A percentile compares a stretch with the other conserved stretches of the same genome.
Conservation (phyloP, 2,113 vertebrate species). For the Scopus umbretta region DNA sequence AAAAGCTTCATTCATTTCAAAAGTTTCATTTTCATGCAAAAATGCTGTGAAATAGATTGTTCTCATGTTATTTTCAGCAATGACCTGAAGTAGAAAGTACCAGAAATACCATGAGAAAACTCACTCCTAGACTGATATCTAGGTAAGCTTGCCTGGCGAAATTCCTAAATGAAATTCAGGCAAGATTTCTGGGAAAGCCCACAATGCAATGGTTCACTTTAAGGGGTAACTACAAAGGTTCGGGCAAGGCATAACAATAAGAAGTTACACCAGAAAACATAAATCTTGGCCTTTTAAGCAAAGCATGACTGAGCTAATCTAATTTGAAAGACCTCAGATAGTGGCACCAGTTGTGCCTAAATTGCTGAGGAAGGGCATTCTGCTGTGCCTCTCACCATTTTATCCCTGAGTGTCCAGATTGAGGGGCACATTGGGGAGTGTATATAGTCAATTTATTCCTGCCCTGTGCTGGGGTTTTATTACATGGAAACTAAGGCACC, state of each 20-base stretch:
- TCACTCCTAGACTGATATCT: neutral
- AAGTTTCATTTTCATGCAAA: neutral
- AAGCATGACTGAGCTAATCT: neutral
- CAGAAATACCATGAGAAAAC: neutral
- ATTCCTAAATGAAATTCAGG: neutral
- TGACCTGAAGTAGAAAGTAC: neutral
- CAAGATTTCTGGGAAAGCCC: neutral
- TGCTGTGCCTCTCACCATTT: neutral
- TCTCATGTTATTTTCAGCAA: neutral
- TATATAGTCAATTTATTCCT: neutral
- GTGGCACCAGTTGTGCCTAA: fast-evolving
- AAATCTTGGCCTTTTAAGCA: neutral
- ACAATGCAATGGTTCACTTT: neutral
- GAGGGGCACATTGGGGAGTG: neutral
- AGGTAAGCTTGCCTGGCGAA: neutral
- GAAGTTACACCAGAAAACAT: neutral
- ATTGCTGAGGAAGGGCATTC: neutral
- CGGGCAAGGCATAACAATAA: neutral
- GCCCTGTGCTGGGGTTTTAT: fast-evolving
- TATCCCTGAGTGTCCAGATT: neutral
- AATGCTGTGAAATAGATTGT: neutral
- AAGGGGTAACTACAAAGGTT: neutral
- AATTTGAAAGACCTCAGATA: neutral
- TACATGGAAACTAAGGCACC: neutral
- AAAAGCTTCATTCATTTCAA: neutral